Percentiles rank a stretch among this genome's conserved stretches.
Evolutionary conservation across 2,888 invertebrate genomes (phyloP).

Genomic region (Balanococcus diminutus): DNA sequence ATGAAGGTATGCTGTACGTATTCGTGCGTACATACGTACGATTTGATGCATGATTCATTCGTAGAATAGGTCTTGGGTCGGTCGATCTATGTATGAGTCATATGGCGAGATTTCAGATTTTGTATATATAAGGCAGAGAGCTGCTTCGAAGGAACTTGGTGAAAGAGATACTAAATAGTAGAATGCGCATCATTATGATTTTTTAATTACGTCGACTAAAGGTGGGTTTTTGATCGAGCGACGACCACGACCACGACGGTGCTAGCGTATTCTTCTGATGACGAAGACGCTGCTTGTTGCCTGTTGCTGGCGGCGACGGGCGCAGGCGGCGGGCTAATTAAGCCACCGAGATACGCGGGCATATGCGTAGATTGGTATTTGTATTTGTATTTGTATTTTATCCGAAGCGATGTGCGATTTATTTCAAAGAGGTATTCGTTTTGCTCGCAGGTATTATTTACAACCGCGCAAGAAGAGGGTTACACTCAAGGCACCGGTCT

Average conservation of each 20-base stretch:
- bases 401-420: not conserved
- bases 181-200: not conserved
- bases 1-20: too few species aligned
- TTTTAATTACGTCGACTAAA: not conserved
- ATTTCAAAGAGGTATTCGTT: conserved; percentile 47
- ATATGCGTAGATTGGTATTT: not conserved
- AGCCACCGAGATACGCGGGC: not conserved
- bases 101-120: not conserved
- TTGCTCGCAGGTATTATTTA: conserved; percentile 75
- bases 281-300: not conserved
- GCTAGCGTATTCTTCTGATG: not conserved
- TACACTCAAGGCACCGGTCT: conserved; percentile 64
- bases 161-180: too few species aligned
- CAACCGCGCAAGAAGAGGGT: conserved; percentile 73
- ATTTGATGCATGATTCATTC: not conserved
- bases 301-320: not conserved
- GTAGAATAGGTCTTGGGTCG: not conserved
- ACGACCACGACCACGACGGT: not conserved
- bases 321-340: not conserved
- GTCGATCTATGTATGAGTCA: not conserved
- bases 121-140: not conserved
- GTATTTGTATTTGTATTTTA: not conserved
- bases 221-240: not conserved
- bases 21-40: not conserved
- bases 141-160: not conserved